Conservation (phyloP, 2,797 vertebrate species). For the Sarcoramphus papa region DNA sequence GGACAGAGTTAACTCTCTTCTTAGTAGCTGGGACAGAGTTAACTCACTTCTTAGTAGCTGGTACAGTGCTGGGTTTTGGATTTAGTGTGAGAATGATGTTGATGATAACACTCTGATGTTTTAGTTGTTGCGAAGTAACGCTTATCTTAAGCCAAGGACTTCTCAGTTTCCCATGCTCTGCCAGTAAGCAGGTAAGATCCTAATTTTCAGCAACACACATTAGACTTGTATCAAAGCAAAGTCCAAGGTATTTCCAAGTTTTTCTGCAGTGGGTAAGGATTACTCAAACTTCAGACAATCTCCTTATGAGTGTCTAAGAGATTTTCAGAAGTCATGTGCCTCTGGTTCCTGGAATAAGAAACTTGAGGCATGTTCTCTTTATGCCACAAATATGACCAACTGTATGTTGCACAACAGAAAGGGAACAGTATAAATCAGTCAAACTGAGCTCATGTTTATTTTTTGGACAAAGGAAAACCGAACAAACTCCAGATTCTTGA, state of each 20-base stretch:
- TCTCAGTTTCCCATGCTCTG: no score
- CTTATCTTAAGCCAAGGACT: no score
- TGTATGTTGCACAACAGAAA: fast-evolving
- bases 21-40: no score
- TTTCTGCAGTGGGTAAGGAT: not conserved
- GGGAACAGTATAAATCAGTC: not conserved
- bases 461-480: not conserved
- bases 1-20: no score
- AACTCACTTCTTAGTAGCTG: no score
- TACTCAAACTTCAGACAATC: not conserved
- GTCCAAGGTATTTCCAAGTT: not conserved
- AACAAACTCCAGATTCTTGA: not conserved
- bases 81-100: no score
- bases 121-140: no score
- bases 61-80: no score
- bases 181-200: no score
- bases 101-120: no score
- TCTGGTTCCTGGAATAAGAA: not conserved
- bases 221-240: not conserved
- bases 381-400: not conserved
- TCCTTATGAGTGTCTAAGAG: not conserved
- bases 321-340: not conserved
- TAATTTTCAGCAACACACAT: not conserved
- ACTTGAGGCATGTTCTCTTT: not conserved
- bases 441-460: not conserved